These are phyloP conservation scores for cat (Felis catus) DNA, from an alignment of 2,113 vertebrate genomes.

Conservation along the genomic window DNA sequence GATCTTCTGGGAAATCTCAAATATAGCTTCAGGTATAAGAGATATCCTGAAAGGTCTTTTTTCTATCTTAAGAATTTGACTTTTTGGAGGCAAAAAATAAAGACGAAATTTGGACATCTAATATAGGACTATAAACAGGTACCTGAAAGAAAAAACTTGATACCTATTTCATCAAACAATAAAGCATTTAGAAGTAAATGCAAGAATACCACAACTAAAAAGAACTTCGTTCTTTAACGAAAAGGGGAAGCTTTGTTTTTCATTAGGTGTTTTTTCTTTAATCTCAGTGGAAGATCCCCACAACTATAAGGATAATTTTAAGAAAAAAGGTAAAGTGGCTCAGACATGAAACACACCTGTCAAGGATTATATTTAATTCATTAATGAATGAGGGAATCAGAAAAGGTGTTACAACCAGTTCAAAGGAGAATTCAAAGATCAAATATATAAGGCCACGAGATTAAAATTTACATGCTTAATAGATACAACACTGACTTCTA, in stretches of 20 bases:
- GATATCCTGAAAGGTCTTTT: not conserved
- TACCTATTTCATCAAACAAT: conserved; percentile 18
- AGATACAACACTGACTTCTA: not conserved
- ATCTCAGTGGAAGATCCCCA: not conserved
- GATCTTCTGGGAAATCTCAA: not conserved
- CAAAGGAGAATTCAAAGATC: conserved; percentile 43
- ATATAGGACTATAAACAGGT: not conserved
- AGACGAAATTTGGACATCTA: not conserved
- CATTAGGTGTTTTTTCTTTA: not conserved
- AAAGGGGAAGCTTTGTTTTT: not conserved
- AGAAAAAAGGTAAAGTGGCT: conserved; percentile 22
- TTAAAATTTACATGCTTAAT: not conserved
- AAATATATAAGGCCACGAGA: not conserved
- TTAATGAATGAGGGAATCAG: not conserved
- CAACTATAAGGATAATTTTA: not conserved
- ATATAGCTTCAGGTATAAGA: conserved; percentile 12
- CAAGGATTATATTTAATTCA: conserved; percentile 31
- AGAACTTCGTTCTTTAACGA: not conserved
- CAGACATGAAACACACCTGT: conserved; percentile 22
- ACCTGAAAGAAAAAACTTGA: not conserved
- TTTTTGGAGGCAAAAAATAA: conserved; percentile 33
- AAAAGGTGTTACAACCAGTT: not conserved
- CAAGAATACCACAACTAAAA: not conserved
- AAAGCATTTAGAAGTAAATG: conserved; percentile 34
- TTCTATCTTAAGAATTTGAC: not conserved